Base-by-base conservation (phyloP, 2,113 vertebrate species). In the Chascanopsetta lugubris region DNA sequence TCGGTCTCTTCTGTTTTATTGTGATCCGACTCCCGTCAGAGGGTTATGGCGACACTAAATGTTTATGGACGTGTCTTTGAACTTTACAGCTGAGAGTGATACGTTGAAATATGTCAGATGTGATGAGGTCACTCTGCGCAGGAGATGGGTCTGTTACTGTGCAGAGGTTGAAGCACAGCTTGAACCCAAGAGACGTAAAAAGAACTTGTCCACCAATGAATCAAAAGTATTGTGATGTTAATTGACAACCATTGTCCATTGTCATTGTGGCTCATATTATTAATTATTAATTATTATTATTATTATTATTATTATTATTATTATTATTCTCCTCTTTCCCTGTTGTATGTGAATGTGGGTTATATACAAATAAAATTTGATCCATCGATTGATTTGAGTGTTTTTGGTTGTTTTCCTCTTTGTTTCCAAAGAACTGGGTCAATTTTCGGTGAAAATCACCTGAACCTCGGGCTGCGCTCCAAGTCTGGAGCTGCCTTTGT, bases 41-140 rank as follows among this genome's bases (percentile, higher is more conserved):
- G 49, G 18, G 2, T 29, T 29, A 43, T 24, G 26, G 51, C 17
- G 38, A 22, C 38, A 13, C 57, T 53, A n/a, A 22, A 56, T n/a
- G 10, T 56, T 51, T 53, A 61, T 22, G 3, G 40, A 62, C 55
- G 48, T 42, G 0, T 50, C 34, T 61, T 42, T 61, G 42, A 61
- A 22, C 49, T 34, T 53, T 53, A 53, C 17, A 45, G 40, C 61
- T 36, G 9, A 10, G 20, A 21, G n/a, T n/a, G 24, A 24, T 46
- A n/a, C 51, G 17, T 38, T 48, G 25, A 45, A 43, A 56, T 43
- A 58, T 54, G 60, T 47, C 21, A 10, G 17, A n/a, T 12, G 2
- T 8, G 12, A 27, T 12, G 18, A 51, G 24, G 7, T 10, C 11
- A 30, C 3, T 45, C 6, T 32, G 10, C 8, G 25, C 46, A 3